phyloP scores from a whole-genome alignment of 1,140 invertebrate genomes.

The Maconellicoccus hirsutus region DNA sequence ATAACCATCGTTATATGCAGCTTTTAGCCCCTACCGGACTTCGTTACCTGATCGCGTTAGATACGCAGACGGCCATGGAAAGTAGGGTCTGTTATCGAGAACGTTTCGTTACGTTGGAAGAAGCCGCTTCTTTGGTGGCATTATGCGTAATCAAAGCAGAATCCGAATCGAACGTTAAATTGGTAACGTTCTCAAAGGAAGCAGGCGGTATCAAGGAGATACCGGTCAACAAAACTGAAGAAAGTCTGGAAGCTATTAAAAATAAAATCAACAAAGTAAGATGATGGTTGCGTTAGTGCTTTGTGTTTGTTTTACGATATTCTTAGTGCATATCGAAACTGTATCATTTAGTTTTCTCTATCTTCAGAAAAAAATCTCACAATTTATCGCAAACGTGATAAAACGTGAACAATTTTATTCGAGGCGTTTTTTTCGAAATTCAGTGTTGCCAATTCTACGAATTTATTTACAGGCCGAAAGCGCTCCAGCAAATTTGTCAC shows the following conservation, averaged over 20 bases:
- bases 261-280: not conserved
- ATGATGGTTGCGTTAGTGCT: too few relatives aligned
- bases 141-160: constrained; percentile 9
- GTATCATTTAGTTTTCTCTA: too few relatives aligned
- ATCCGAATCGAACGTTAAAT: not conserved
- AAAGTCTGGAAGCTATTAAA: not conserved
- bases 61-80: not conserved
- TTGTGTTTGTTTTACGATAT: too few relatives aligned
- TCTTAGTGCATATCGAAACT: too few relatives aligned
- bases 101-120: not conserved
- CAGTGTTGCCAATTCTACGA: too few relatives aligned
- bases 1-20: not conserved
- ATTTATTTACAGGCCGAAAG: not conserved
- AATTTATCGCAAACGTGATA: too few relatives aligned
- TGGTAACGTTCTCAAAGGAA: not conserved
- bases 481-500: not conserved
- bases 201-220: not conserved
- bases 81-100: not conserved
- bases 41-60: constrained; percentile 10
- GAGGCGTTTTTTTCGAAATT: not conserved
- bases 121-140: not conserved
- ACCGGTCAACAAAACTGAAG: constrained; percentile 12
- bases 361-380: too few relatives aligned
- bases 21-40: not conserved
- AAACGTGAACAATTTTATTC: not conserved